phyloP scores from a whole-genome alignment of 2,113 vertebrate species.

The Sinocyclocheilus grahami region DNA sequence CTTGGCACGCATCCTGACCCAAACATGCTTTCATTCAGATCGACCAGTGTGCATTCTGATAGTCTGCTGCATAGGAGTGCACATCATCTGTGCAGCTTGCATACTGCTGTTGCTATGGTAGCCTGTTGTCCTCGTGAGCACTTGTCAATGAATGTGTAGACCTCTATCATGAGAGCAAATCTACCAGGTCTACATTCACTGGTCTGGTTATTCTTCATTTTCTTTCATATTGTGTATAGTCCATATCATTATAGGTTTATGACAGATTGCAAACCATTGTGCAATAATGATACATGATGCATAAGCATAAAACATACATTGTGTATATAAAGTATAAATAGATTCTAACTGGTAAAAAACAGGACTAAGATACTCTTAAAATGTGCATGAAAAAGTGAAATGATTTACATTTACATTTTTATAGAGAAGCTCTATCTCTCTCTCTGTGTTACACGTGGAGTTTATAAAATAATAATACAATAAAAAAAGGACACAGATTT shows the following conservation, averaged over 20 bases:
- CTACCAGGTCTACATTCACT: not conserved
- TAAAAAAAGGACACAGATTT: no score
- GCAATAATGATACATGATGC: not conserved
- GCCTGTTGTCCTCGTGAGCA: not conserved
- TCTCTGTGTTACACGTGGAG: no score
- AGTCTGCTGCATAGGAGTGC: not conserved
- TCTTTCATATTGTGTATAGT: not conserved
- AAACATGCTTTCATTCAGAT: conserved; percentile 26
- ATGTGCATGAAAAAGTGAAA: no score
- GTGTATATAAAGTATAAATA: not conserved
- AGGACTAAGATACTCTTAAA: no score
- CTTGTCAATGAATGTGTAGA: conserved; percentile 33
- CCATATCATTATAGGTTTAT: not conserved
- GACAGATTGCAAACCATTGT: not conserved
- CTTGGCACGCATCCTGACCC: conserved; percentile 14
- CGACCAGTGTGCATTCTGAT: conserved; percentile 11
- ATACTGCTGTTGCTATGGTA: conserved; percentile 33
- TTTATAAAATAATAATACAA: no score
- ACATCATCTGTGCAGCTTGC: conserved; percentile 24
- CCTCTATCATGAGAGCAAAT: not conserved
- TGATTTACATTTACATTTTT: no score
- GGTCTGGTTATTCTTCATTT: not conserved
- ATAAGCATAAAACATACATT: not conserved
- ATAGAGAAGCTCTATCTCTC: no score
- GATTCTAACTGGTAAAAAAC: not conserved